Conservation (phyloP, 2,888 invertebrate species). For the Cloeon dipterum region DNA sequence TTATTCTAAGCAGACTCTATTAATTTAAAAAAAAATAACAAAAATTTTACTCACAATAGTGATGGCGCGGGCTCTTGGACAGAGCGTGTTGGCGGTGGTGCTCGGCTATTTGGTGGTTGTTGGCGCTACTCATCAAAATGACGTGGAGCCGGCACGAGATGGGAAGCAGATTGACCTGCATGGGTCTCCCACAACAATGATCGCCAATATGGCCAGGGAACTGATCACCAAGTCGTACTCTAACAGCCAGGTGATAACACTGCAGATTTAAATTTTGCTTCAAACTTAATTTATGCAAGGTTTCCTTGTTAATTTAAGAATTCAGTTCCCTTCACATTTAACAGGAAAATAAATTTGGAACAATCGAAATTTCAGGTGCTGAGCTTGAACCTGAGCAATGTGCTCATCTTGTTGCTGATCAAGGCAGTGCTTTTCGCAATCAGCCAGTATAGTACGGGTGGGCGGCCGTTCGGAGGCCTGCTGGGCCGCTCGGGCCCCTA, state of each 20-base stretch:
- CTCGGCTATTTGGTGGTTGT: neutral
- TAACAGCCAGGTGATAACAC: constrained; percentile 32
- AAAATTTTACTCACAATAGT: too few species aligned
- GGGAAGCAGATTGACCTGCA: neutral
- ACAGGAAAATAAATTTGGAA: too few species aligned
- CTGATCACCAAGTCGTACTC: constrained; percentile 41
- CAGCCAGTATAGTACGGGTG: constrained; percentile 25
- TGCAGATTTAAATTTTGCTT: neutral
- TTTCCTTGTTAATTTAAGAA: too few species aligned
- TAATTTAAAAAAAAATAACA: too few species aligned
- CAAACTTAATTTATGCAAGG: too few species aligned
- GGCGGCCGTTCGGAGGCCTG: neutral
- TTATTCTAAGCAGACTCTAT: too few species aligned
- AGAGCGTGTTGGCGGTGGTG: neutral
- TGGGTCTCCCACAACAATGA: constrained; percentile 11
- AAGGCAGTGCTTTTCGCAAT: constrained; percentile 66
- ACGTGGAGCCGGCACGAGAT: neutral
- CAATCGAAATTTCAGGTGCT: too few species aligned
- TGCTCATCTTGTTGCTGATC: constrained; percentile 52
- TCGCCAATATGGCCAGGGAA: constrained; percentile 37
- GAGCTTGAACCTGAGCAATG: constrained; percentile 60
- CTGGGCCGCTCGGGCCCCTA: neutral
- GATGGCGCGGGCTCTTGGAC: neutral
- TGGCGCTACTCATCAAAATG: neutral
- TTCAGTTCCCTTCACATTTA: too few species aligned